A percentile compares a stretch with the other conserved stretches of the same genome.
Evolutionary conservation across 2,113 vertebrate genomes (phyloP).

Genomic region (Panurus biarmicus): DNA sequence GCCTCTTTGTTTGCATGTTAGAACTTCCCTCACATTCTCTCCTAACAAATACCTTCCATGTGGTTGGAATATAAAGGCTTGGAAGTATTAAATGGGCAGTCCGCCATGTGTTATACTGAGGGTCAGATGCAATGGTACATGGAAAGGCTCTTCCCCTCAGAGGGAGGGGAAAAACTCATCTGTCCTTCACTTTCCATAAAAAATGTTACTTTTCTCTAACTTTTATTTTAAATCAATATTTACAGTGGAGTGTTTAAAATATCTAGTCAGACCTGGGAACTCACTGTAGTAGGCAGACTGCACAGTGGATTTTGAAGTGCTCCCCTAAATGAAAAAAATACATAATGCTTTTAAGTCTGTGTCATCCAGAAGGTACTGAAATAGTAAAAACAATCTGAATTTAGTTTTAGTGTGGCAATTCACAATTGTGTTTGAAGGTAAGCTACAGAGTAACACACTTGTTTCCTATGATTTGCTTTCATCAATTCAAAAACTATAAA

Average conservation of each 20-base stretch:
- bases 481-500: not conserved
- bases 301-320: fast-evolving
- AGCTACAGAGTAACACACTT: not conserved
- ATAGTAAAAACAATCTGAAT: not conserved
- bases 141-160: not conserved
- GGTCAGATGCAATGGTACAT: not conserved
- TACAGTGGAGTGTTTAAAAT: not conserved
- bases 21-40: not conserved
- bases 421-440: not conserved
- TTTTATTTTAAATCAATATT: not conserved
- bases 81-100: not conserved
- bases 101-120: not conserved
- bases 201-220: not conserved
- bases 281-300: not conserved
- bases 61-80: not conserved
- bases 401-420: not conserved
- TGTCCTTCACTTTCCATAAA: not conserved
- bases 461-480: not conserved
- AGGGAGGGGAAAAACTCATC: not conserved
- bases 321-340: not conserved
- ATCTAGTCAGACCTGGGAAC: not conserved
- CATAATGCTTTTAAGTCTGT: not conserved
- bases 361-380: not conserved
- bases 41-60: not conserved
- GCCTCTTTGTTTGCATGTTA: constrained; percentile 15